Evolutionary conservation across 2,113 vertebrate genomes (phyloP).

Genomic region (Chitala chitala): DNA sequence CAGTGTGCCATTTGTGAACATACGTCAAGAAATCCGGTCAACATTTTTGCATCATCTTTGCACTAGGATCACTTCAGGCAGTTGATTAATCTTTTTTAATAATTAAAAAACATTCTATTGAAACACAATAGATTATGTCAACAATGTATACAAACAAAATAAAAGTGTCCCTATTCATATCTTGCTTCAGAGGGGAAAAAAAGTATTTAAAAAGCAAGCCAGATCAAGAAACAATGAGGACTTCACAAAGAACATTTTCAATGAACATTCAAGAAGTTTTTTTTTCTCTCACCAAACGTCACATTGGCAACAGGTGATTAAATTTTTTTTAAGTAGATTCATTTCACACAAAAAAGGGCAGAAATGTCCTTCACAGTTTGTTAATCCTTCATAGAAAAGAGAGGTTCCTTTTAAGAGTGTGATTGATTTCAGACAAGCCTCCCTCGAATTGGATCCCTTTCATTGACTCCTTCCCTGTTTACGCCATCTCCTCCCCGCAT

Average conservation of each 20-base stretch:
- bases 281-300: conserved; percentile 48
- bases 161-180: conserved; percentile 57
- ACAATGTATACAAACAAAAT: conserved; percentile 72
- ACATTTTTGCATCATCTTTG: background rate
- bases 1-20: background rate
- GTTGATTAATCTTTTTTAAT: conserved; percentile 67
- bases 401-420: conserved; percentile 24
- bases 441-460: conserved; percentile 25
- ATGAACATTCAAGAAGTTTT: conserved; percentile 58
- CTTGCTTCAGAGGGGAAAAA: conserved; percentile 56
- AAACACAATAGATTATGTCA: conserved; percentile 73
- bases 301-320: conserved; percentile 59
- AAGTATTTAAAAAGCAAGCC: conserved; percentile 54
- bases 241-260: conserved; percentile 64
- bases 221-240: conserved; percentile 51
- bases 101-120: conserved; percentile 71
- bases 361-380: conserved; percentile 58
- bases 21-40: background rate
- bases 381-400: conserved; percentile 52
- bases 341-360: conserved; percentile 51
- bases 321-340: conserved; percentile 31
- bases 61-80: conserved; percentile 28
- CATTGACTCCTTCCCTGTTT: conserved; percentile 29
- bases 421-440: conserved; percentile 7
- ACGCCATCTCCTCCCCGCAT: background rate